Base-by-base conservation (phyloP, 2,113 vertebrate species). In the Melanotaenia duboulayi region DNA sequence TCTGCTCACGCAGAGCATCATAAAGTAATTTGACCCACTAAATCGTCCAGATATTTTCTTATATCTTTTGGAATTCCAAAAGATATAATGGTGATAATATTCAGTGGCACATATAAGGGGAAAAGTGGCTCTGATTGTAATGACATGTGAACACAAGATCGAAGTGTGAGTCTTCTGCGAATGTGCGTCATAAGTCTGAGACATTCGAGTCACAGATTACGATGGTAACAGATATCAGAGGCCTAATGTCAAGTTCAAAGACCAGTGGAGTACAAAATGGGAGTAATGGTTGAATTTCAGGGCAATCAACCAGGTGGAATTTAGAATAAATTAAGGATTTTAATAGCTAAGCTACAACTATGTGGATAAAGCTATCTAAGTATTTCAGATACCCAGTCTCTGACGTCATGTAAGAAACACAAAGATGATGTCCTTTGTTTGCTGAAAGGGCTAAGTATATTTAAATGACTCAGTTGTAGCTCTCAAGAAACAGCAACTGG, bases 231-330 rank as follows among this genome's bases (percentile, higher is more conserved):
- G 80, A 87, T 82, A 86, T 74, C 59, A 58, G 23, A 71, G 55
- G 62, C 65, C 57, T 56, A 65, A 80, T 73, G 52, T 55, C 49
- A 60, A 65, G 37, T 85, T 88, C 78, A 87, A 83, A 85, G 81
- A 84, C 44, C 48, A 65, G 19, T 17, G 57, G 70, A 76, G 51
- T 40, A 70, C 64, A 46, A 61, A 80, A 62, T 28, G 40, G 58
- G 54, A 76, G 49, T 81, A 83, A 89, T 79, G 68, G 65, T 61
- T 64, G 25, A 24, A 42, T 64, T 80, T 87, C 24, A 76, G 68
- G 55, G 32, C 49, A 81, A 84, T 82, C 35, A 11, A 76, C 66
- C 24, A 7, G 35, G 62, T 55, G 79, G 76, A 86, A 80, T 76
- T 77, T 35, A 7, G 54, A 80, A 76, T 71, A 73, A 78, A 83